phyloP scores from a whole-genome alignment of 2,113 vertebrate species.

The Ondatra zibethicus region DNA sequence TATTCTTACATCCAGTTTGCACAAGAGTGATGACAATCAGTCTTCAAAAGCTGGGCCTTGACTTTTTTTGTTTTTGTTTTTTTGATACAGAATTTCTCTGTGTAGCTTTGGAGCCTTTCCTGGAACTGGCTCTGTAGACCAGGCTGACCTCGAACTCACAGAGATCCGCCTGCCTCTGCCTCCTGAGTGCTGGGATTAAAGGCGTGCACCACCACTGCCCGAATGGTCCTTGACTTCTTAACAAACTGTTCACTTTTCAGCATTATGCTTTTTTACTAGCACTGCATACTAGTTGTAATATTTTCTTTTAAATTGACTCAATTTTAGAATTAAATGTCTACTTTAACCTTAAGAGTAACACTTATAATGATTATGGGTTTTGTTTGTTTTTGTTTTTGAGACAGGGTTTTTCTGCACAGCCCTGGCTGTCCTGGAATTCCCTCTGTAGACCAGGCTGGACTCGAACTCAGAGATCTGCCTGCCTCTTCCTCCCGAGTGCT shows the following conservation, averaged over 20 bases:
- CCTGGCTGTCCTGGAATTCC: neutral
- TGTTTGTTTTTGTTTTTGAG: neutral
- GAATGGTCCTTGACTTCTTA: neutral
- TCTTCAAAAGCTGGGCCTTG: neutral
- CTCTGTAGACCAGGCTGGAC: neutral
- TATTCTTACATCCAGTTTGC: neutral
- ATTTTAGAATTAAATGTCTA: conserved; percentile 26
- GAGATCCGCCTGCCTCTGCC: too few relatives aligned
- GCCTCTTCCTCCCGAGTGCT: neutral
- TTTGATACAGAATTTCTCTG: too few relatives aligned
- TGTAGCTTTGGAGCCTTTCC: too few relatives aligned
- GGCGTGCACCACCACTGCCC: too few relatives aligned
- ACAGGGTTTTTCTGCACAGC: neutral
- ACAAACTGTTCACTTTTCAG: neutral
- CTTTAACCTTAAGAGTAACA: conserved; percentile 2
- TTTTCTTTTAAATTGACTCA: neutral
- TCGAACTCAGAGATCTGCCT: neutral
- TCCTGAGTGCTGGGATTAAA: too few relatives aligned
- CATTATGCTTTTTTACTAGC: neutral
- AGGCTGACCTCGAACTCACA: too few relatives aligned
- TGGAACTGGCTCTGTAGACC: too few relatives aligned
- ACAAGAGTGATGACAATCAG: neutral
- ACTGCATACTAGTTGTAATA: neutral
- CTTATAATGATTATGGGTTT: neutral
- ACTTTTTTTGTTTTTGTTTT: neutral